phyloP scores from a whole-genome alignment of 2,888 invertebrate genomes.

The Apotomis betuletana region DNA sequence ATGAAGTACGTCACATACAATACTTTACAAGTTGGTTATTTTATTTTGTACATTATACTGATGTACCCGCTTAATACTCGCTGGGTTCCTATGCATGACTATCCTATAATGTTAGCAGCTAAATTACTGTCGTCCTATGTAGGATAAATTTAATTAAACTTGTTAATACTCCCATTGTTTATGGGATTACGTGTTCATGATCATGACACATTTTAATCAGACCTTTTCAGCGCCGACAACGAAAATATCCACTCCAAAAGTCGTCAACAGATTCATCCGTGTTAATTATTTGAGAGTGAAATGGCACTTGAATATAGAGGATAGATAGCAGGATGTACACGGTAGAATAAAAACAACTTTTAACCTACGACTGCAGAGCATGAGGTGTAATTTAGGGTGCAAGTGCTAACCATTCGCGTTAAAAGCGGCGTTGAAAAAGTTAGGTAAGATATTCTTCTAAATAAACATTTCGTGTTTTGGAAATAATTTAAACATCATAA shows the following conservation, averaged over 20 bases:
- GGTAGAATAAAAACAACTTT: no score
- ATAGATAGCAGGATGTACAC: no score
- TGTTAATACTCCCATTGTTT: neutral
- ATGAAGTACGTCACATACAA: no score
- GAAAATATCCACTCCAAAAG: neutral
- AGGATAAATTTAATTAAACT: neutral
- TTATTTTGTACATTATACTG: no score
- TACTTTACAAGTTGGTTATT: no score
- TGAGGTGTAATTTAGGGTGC: no score
- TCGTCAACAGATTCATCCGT: neutral
- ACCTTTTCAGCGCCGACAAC: neutral
- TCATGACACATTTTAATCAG: neutral
- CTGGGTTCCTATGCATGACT: no score
- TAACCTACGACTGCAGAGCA: no score
- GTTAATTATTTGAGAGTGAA: neutral
- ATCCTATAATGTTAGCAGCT: neutral
- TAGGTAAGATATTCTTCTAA: neutral
- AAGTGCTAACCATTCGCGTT: neutral
- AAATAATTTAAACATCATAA: slow-evolving; percentile 8
- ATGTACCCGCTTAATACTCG: no score
- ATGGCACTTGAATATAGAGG: no score
- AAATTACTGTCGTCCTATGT: neutral
- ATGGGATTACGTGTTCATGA: neutral
- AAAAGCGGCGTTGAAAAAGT: slow-evolving; percentile 1
- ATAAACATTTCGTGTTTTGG: slow-evolving; percentile 4